Evolutionary conservation across 2,888 invertebrate species (phyloP), one percentile per base, ranked within the genome.

Genomic region (Maniola hyperantus): DNA sequence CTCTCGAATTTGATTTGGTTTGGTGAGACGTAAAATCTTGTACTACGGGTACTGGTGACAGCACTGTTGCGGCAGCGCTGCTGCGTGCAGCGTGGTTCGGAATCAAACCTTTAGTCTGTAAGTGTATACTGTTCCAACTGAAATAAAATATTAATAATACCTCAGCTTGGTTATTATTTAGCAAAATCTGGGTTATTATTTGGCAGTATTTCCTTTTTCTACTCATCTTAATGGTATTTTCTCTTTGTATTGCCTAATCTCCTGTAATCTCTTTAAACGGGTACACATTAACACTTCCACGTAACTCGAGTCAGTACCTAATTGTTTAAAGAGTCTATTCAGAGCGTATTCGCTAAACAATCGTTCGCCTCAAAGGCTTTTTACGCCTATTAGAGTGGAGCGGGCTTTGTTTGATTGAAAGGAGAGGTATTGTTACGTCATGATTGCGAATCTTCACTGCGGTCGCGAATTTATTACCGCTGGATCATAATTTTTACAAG

Each of bases 351-450:
- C 26, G 20, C 48, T 60, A 64, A 66, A 66, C 36, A 64, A 63
- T 63, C 36, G 59, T 44, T 68, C 59, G 60, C 66, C 59, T 66
- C 64, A 64, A 60, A 66, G 55, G 66, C 63, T 69, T 66, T 68
- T 69, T 60, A 46, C 5, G 69, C 18, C 64, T 63, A 64, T 66
- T 60, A 64, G 60, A 58, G 53, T 58, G 48, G 20, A 18, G 60
- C 34, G 34, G 36, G 53, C 60, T 54, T 46, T 60, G 59, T 65
- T 69, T 66, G 54, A 67, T 67, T 65, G 65, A 67, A 67, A 70
- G 61, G 57, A 60, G 58, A 15, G 46, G 15, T 64, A 69, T 64
- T 64, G 59, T 69, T 67, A 58, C 70, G 67, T 62, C 64, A 65
- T 64, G 61, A 62, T 64, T 54, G 67, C 61, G 61, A 64, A 65